Evolutionary conservation across 2,888 invertebrate genomes (phyloP).

Genomic region (Meghimatium bilineatum): DNA sequence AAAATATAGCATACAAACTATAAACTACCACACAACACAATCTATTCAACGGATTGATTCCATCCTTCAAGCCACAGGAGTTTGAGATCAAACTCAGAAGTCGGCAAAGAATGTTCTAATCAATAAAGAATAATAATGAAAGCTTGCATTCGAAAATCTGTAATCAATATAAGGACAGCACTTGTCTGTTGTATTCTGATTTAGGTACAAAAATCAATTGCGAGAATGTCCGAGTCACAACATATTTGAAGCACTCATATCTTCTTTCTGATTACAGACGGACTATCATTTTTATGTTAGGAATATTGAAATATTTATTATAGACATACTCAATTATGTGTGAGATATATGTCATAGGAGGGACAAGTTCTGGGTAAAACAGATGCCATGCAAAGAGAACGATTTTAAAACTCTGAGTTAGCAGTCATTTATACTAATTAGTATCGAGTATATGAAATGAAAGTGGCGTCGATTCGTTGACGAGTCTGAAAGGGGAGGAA

Average conservation of each 20-base stretch:
- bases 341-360: neutral
- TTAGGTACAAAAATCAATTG: neutral
- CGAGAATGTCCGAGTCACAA: constrained; percentile 8
- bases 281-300: too few relatives aligned
- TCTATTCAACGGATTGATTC: too few relatives aligned
- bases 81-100: too few relatives aligned
- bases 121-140: constrained; percentile 14
- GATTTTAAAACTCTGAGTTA: neutral
- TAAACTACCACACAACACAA: too few relatives aligned
- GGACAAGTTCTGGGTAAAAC: neutral
- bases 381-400: neutral
- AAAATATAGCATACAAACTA: too few relatives aligned
- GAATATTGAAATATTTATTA: neutral
- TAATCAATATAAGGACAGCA: constrained; percentile 9
- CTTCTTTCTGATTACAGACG: neutral
- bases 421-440: neutral
- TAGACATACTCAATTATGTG: neutral
- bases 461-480: too few relatives aligned
- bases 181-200: neutral
- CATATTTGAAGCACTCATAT: neutral
- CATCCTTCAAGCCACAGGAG: too few relatives aligned
- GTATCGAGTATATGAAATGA: too few relatives aligned
- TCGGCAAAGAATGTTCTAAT: neutral
- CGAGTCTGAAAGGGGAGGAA: too few relatives aligned
- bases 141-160: neutral